Evolutionary conservation across 2,797 vertebrate species (phyloP).

Genomic region (Xenops minutus): DNA sequence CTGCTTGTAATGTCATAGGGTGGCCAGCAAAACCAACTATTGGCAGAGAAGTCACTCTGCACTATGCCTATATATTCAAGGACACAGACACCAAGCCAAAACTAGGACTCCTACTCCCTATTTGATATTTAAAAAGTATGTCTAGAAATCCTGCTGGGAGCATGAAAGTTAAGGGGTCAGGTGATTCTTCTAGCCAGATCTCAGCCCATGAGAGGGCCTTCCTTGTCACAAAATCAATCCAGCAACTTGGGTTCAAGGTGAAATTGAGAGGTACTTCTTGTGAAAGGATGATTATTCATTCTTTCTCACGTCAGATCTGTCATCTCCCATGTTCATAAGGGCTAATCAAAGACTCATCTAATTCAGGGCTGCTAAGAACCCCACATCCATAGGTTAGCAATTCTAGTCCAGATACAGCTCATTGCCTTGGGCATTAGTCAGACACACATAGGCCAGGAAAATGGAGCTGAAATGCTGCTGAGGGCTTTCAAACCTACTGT

Average conservation of each 20-base stretch:
- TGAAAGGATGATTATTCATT: background rate
- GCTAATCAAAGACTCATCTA: background rate
- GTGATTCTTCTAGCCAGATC: background rate
- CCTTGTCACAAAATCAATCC: background rate
- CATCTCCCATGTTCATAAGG: background rate
- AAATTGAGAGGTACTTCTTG: background rate
- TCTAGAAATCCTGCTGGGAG: background rate
- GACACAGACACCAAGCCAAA: background rate
- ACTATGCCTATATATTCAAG: background rate
- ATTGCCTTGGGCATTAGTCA: background rate
- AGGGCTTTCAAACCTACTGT: background rate
- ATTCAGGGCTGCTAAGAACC: background rate
- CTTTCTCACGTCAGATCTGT: background rate
- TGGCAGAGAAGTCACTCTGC: background rate
- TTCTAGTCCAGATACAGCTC: conserved; percentile 7
- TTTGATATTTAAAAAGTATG: background rate
- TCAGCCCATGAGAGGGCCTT: background rate
- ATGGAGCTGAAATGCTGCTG: background rate
- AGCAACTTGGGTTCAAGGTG: background rate
- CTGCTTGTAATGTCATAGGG: background rate
- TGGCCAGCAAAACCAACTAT: background rate
- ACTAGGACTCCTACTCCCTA: background rate
- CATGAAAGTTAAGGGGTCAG: background rate
- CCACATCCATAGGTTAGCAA: background rate
- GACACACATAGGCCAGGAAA: background rate